Conservation (phyloP, 2,888 invertebrate species). For the Frankliniella fusca region DNA sequence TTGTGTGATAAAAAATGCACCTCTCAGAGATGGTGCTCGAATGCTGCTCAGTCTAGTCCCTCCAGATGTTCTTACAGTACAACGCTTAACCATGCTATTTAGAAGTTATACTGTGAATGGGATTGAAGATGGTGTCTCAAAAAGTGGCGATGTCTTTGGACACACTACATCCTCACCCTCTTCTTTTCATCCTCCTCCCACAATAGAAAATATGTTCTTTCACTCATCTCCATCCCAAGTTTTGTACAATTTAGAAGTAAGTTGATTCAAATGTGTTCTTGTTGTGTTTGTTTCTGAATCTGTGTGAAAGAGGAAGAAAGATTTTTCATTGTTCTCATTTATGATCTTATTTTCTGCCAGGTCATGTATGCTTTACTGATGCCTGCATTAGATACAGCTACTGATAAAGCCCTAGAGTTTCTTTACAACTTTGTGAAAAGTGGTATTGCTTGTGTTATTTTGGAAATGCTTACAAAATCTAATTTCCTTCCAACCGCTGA, state of each 20-base stretch:
- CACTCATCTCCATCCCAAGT: conserved; percentile 69
- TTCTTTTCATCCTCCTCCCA: conserved; percentile 44
- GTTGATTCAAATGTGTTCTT: conserved; percentile 33
- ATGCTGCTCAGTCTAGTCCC: conserved; percentile 76
- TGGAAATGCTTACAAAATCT: conserved; percentile 79
- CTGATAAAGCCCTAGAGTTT: conserved; percentile 68
- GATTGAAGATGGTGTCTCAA: conserved; percentile 29
- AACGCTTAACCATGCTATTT: conserved; percentile 57
- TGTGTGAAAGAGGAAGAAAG: no score
- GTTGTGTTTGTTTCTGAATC: neutral
- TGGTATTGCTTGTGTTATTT: conserved; percentile 62
- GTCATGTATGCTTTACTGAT: conserved; percentile 85
- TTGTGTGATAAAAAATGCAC: conserved; percentile 71
- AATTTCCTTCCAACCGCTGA: conserved; percentile 78
- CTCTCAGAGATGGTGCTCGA: conserved; percentile 78
- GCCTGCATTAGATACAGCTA: conserved; percentile 79
- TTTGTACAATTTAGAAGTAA: conserved; percentile 67
- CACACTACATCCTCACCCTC: conserved; percentile 40
- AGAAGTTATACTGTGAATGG: conserved; percentile 46
- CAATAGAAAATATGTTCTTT: conserved; percentile 63
- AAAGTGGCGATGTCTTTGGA: conserved; percentile 38
- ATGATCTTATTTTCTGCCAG: conserved; percentile 44
- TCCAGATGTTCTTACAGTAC: conserved; percentile 63
- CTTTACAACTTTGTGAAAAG: conserved; percentile 65
- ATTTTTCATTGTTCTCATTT: neutral